These are phyloP conservation scores for Anoplius nigerrimus DNA, from an alignment of 2,888 invertebrate species.

Conservation along the genomic window DNA sequence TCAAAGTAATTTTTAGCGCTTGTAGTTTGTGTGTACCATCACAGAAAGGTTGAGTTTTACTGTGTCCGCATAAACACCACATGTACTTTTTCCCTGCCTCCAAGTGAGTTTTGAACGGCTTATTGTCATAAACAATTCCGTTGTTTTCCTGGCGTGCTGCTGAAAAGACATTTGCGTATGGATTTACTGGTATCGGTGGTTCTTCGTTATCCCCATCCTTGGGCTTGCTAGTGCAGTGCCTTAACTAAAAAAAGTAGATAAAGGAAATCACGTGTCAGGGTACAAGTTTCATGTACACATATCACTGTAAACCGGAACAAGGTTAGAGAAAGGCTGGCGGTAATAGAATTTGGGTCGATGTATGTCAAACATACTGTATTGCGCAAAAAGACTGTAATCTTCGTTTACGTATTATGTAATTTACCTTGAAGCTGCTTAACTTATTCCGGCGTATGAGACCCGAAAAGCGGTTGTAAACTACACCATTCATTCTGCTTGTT, in stretches of 20 bases:
- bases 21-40: slow-evolving; percentile 92
- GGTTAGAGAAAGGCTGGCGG: no score
- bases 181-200: slow-evolving; percentile 81
- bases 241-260: neutral
- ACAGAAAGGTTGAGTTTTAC: slow-evolving; percentile 94
- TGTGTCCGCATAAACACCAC: slow-evolving; percentile 97
- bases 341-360: no score
- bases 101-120: slow-evolving; percentile 88
- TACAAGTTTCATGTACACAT: neutral
- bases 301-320: no score
- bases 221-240: neutral
- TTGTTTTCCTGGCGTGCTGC: slow-evolving; percentile 81
- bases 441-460: slow-evolving; percentile 1
- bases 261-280: neutral
- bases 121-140: slow-evolving; percentile 90
- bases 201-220: neutral
- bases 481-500: neutral
- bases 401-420: neutral
- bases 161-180: slow-evolving; percentile 79
- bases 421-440: neutral
- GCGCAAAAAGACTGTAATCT: no score
- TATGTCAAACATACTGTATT: no score
- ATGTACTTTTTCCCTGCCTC: slow-evolving; percentile 79
- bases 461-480: neutral
- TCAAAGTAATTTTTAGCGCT: slow-evolving; percentile 84